Base-by-base conservation (phyloP, 2,888 invertebrate genomes). In the Pomacea canaliculata region DNA sequence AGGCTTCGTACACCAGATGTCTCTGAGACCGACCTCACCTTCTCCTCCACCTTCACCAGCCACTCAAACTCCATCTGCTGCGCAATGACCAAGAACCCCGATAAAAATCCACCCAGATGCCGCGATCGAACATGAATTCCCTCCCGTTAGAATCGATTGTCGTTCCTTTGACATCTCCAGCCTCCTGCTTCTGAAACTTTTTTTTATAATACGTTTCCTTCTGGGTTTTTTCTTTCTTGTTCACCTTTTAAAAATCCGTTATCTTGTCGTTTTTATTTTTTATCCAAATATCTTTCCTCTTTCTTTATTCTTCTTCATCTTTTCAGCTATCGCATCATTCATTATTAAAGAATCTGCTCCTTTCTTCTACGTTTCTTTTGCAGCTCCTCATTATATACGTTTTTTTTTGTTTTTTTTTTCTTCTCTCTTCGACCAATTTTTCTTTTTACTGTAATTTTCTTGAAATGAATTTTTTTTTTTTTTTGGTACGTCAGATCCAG, bases 391-490 rank as follows among this genome's bases (percentile, higher is more conserved):
- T 49, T 68, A 48, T 68, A n/a, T 13, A 37, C 37, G n/a, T 69
- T n/a, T 48, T 51, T 69, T n/a, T 69, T 23, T n/a, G n/a, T 69
- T n/a, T 69, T 23, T 69, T n/a, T 48, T 51, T 69, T n/a, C 51
- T 23, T 69, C 68, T 68, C 68, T 68, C 68, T 16, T 46, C 49
- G 19, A 10, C 18, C 1, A 0, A 37, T 8, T 56, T 56, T 3
- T 56, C 51, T 56, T 16, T 56, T 10, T 16, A 4, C 51, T 7
- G 51, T 56, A 13, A 56, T 56, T 10, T 56, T 56, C 51, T 56
- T 56, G 8, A 0, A 56, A 13, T 13, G 51, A 13, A 0, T 16
- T 16, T 16, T 16, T 16, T 16, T 13, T 8, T 56, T 56, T 56
- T 56, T 56, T 56, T 10, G 51, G 16, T 16, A 56, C 51, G 51